Percentiles rank a stretch among this genome's conserved stretches.
These are phyloP conservation scores for Antennarius striatus DNA, from an alignment of 2,113 vertebrate genomes.

Conservation along the genomic window DNA sequence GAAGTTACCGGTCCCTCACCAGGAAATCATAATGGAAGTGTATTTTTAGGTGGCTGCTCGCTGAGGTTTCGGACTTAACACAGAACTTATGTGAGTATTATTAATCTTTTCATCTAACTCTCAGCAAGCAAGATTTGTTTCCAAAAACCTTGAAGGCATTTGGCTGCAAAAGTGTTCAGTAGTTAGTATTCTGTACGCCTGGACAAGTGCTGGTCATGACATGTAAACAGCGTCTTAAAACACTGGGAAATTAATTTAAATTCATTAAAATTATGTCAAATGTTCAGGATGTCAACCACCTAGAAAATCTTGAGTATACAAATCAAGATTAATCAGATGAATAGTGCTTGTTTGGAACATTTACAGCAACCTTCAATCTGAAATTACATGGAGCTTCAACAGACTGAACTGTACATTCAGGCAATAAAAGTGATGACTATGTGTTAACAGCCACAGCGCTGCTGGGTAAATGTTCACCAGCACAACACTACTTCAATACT, in stretches of 20 bases:
- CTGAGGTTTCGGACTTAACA: not conserved
- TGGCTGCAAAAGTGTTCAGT: too few species aligned
- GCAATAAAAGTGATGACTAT: constrained; percentile 8
- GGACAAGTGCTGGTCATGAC: not conserved
- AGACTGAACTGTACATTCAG: not conserved
- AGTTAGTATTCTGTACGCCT: too few species aligned
- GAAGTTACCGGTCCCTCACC: not conserved
- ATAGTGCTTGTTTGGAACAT: not conserved
- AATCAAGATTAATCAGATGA: not conserved
- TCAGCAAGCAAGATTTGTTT: too few species aligned
- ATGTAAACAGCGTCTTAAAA: not conserved
- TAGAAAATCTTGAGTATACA: not conserved
- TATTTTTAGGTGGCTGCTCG: constrained; percentile 1
- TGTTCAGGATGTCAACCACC: not conserved
- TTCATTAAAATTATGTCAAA: not conserved
- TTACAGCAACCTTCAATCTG: not conserved
- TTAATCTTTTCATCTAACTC: too few species aligned
- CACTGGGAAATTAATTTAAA: not conserved
- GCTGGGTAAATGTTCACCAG: constrained; percentile 13
- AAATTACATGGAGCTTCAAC: not conserved
- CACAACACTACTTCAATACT: constrained; percentile 19
- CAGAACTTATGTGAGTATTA: too few species aligned
- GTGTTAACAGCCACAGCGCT: constrained; percentile 9
- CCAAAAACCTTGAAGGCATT: too few species aligned
- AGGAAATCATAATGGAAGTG: constrained; percentile 3